These are phyloP conservation scores for Cetonia aurata DNA, from an alignment of 2,888 invertebrate species.

Conservation along the genomic window DNA sequence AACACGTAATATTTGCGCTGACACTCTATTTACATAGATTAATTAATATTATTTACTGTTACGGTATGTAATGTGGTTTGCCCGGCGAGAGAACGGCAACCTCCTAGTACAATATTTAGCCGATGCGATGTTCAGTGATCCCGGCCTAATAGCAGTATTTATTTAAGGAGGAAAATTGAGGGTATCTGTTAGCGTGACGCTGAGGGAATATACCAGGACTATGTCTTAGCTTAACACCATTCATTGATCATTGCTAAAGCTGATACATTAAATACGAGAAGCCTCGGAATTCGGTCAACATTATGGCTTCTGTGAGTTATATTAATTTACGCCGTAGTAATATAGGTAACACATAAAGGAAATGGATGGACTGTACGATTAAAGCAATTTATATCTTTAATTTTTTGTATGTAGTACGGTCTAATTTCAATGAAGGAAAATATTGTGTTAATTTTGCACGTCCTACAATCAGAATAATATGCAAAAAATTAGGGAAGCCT, in stretches of 20 bases:
- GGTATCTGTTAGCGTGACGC: slow-evolving; percentile 11
- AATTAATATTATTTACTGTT: too few species aligned
- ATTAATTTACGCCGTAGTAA: slow-evolving; percentile 5
- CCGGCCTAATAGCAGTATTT: slow-evolving; percentile 23
- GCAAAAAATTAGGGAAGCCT: too few species aligned
- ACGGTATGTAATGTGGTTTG: too few species aligned
- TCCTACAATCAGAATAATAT: too few species aligned
- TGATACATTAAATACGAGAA: slow-evolving; percentile 24
- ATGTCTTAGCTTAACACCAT: slow-evolving; percentile 16
- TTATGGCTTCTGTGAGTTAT: not conserved
- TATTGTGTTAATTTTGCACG: too few species aligned
- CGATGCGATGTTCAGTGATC: not conserved
- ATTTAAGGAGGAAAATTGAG: slow-evolving; percentile 27
- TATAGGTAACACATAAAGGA: not conserved
- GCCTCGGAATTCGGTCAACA: slow-evolving; percentile 1
- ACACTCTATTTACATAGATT: too few species aligned
- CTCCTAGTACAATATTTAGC: slow-evolving; percentile 7
- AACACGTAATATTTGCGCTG: too few species aligned
- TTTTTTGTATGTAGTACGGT: too few species aligned
- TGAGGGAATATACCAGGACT: slow-evolving; percentile 2
- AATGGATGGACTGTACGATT: too few species aligned
- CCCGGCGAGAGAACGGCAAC: too few species aligned
- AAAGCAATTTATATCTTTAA: too few species aligned
- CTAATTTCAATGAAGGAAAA: too few species aligned
- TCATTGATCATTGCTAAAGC: slow-evolving; percentile 24